Evolutionary conservation across 2,797 vertebrate species (phyloP).

Genomic region (Pseudopleuronectes americanus): DNA sequence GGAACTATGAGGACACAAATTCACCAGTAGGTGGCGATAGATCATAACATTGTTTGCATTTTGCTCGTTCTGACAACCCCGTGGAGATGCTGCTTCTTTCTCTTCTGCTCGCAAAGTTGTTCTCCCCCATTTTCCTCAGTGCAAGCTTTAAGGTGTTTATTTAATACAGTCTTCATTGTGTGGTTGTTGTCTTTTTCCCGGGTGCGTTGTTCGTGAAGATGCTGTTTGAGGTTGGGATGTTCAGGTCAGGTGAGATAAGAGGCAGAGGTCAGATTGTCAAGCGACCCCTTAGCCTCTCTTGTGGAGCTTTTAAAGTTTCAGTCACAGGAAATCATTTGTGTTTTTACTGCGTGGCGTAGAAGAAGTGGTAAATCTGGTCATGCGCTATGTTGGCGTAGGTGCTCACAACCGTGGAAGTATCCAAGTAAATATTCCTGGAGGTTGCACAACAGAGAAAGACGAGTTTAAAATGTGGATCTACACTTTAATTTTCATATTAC

Average conservation of each 20-base stretch:
- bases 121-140: conserved; percentile 22
- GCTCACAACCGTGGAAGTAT: conserved; percentile 57
- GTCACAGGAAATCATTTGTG: not conserved
- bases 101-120: conserved; percentile 1
- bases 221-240: conserved; percentile 7
- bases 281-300: not conserved
- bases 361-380: conserved; percentile 78
- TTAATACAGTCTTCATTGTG: not conserved
- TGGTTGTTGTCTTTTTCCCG: conserved; percentile 16
- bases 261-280: conserved; percentile 1
- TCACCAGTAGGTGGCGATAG: conserved; percentile 22
- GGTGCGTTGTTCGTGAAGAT: conserved; percentile 10
- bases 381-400: conserved; percentile 76
- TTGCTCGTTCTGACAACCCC: not conserved
- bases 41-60: conserved; percentile 9
- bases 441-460: conserved; percentile 33
- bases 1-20: not conserved
- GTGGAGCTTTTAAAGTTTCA: not conserved
- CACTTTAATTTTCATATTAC: not conserved
- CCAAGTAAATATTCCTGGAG: conserved; percentile 74
- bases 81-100: conserved; percentile 10
- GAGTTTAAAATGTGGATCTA: not conserved
- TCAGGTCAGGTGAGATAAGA: not conserved
- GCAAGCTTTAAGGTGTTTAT: conserved; percentile 11
- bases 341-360: conserved; percentile 63